These are phyloP conservation scores for Calameuta idolon DNA, from an alignment of 2,888 invertebrate species.

Conservation along the genomic window DNA sequence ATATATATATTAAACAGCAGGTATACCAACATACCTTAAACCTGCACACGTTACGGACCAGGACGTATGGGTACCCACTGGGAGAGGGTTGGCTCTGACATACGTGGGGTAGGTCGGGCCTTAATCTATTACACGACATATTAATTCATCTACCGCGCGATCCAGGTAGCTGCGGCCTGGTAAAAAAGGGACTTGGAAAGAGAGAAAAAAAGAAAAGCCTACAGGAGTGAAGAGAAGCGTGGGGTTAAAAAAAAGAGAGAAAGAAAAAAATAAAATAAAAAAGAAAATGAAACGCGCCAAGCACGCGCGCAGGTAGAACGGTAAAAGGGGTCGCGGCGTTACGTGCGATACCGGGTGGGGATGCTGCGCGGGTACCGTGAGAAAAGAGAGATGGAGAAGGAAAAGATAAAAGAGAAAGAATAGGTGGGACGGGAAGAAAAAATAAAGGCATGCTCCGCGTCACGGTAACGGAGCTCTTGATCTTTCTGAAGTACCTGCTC, in stretches of 20 bases:
- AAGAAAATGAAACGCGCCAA: constrained; percentile 47
- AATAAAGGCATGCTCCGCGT: not conserved
- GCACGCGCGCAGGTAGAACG: constrained; percentile 60
- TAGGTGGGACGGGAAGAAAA: constrained; percentile 7
- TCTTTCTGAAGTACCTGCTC: no score
- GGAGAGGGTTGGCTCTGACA: constrained; percentile 38
- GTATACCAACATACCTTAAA: no score
- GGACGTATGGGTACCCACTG: no score
- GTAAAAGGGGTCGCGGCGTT: constrained; percentile 44
- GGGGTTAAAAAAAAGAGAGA: constrained; percentile 18
- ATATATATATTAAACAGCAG: no score
- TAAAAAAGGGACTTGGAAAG: constrained; percentile 9
- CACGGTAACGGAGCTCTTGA: no score
- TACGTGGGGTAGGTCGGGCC: constrained; percentile 38
- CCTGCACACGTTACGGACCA: no score
- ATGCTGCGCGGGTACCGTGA: constrained; percentile 9
- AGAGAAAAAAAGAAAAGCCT: constrained; percentile 21
- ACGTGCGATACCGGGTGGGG: no score
- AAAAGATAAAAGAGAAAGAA: constrained; percentile 10
- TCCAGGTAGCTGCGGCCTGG: constrained; percentile 43
- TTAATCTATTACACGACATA: constrained; percentile 57
- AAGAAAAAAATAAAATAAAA: constrained; percentile 19
- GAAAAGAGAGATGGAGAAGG: not conserved
- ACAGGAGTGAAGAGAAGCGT: constrained; percentile 22
- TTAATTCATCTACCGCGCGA: constrained; percentile 50